Conservation (phyloP, 1,140 invertebrate genomes). For the Drosophila ambigua region DNA sequence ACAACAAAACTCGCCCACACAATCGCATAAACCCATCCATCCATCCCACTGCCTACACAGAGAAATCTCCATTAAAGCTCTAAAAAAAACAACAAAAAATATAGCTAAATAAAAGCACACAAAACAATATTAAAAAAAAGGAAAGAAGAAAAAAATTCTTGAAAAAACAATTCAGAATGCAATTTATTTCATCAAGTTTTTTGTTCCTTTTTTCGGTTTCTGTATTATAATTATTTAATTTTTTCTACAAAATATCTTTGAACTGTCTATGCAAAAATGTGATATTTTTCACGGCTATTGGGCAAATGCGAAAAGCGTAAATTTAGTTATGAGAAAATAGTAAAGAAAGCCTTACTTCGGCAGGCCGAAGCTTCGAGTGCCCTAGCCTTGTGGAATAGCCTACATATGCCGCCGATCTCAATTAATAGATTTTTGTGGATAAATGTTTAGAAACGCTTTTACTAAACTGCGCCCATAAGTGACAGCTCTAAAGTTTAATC, state of each 20-base stretch:
- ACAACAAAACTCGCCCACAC: constrained; percentile 60
- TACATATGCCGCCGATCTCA: too few species aligned
- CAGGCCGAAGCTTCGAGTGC: constrained; percentile 8
- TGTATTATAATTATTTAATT: constrained; percentile 9
- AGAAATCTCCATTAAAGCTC: constrained; percentile 37
- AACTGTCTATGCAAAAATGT: constrained; percentile 41
- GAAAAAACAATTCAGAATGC: constrained; percentile 69
- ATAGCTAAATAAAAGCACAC: constrained; percentile 30
- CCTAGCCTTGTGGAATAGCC: too few species aligned
- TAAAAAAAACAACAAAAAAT: constrained; percentile 26
- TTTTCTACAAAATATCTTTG: constrained; percentile 17
- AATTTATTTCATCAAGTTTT: constrained; percentile 53
- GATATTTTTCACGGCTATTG: constrained; percentile 61
- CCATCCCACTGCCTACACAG: constrained; percentile 47
- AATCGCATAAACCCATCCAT: constrained; percentile 52
- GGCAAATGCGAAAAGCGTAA: constrained; percentile 29
- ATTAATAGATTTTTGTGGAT: too few species aligned
- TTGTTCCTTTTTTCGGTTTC: constrained; percentile 25
- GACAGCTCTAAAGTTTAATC: too few species aligned
- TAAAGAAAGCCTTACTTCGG: constrained; percentile 4
- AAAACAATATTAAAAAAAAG: constrained; percentile 17
- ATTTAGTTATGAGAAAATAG: background rate
- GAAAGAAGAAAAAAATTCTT: constrained; percentile 59
- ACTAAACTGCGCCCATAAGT: too few species aligned
- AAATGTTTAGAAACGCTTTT: too few species aligned